A percentile compares a stretch with the other conserved stretches of the same genome.
Evolutionary conservation across 2,113 vertebrate genomes (phyloP).

Genomic region (Pleuronectes platessa): DNA sequence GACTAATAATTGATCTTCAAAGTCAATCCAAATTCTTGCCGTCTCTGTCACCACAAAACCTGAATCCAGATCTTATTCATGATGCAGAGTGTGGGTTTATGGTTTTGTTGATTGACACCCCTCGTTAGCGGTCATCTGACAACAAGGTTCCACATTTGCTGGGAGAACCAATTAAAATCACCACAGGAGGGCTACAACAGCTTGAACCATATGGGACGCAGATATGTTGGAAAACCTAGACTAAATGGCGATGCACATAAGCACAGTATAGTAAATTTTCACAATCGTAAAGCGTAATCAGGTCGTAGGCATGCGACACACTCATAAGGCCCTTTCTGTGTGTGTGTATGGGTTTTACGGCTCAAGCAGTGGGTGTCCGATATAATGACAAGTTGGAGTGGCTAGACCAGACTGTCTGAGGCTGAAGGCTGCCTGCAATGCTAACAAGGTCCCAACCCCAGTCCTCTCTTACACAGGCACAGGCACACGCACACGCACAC

Average conservation of each 20-base stretch:
- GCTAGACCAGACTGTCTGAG: slow-evolving; percentile 17
- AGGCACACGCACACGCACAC: neutral
- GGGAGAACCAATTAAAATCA: slow-evolving; percentile 39
- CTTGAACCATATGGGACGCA: neutral
- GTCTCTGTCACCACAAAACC: neutral
- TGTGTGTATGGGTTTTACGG: slow-evolving; percentile 14
- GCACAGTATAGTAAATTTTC: neutral
- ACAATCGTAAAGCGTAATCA: neutral
- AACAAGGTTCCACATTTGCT: slow-evolving; percentile 39
- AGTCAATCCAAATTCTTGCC: neutral
- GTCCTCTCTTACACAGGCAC: neutral
- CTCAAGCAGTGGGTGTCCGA: neutral
- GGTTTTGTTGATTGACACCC: slow-evolving; percentile 30
- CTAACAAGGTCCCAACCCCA: neutral
- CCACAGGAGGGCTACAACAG: slow-evolving; percentile 7
- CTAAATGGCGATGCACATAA: neutral
- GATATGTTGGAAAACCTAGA: neutral
- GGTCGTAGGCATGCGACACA: neutral
- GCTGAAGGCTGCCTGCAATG: neutral
- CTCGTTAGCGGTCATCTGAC: slow-evolving; percentile 41
- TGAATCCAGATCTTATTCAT: slow-evolving; percentile 19
- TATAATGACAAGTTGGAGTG: slow-evolving; percentile 23
- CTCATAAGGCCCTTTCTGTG: neutral
- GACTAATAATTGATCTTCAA: neutral
- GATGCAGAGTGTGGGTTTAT: slow-evolving; percentile 6